Base-by-base conservation (phyloP, 2,113 vertebrate genomes). In the Noturus placidus region DNA sequence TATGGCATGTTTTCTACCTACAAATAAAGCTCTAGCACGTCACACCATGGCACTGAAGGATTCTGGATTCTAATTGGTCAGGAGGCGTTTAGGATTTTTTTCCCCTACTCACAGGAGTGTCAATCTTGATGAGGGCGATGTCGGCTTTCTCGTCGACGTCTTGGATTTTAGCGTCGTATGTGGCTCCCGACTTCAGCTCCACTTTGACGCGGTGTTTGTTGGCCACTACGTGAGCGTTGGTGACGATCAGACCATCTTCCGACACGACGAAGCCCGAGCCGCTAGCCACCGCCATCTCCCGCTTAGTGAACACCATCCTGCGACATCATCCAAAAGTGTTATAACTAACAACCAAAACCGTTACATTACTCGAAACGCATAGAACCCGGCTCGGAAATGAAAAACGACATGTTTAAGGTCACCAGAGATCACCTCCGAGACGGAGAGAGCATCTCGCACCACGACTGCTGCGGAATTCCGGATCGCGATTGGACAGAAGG, bases 131-230 rank as follows among this genome's bases (percentile, higher is more conserved):
- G 54, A 99, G 96, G 15, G 98, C 98, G 76, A 99, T 99, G 93
- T 99, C 98, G 2, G 97, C 95, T 91, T 99, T 99, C 92, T 99
- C 98, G 19, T 99, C 98, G 14, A 98, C 95, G 3, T 99, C 98
- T 92, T 96, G 97, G 94, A 99, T 98, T 90, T 97, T 98, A 85
- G 98, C 98, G 22, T 99, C 97, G 0, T 95, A 98, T 0, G 96
- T 97, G 88, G 97, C 96, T 0, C 98, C 97, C 0, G 95, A 97
- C 94, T 97, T 99, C 88, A 99, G 96, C 92, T 99, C 98, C 27
- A 99, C 98, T 93, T 97, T 98, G 15, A 99, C 96, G 5, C 97
- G 76, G 86, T 99, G 97, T 87, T 99, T 99, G 91, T 99, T 99
- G 91, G 97, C 97, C 85, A 99, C 98, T 1, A 99, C 98, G 0